Conservation (phyloP, 2,797 vertebrate genomes). For the Microctenopoma stevenorrisi region DNA sequence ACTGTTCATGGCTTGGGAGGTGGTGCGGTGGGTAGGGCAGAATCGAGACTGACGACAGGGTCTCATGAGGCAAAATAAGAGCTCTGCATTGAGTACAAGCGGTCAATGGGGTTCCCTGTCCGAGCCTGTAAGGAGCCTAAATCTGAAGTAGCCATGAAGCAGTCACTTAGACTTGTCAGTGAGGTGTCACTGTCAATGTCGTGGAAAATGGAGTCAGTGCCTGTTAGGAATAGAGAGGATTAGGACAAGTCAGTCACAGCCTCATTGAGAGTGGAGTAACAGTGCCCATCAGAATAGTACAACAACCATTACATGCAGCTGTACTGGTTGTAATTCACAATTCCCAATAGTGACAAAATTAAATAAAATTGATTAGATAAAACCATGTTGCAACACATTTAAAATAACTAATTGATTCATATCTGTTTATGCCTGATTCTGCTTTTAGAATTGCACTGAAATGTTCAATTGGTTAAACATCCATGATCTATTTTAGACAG, state of each 20-base stretch:
- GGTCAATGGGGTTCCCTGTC: slow-evolving; percentile 92
- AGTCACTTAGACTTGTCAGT: slow-evolving; percentile 94
- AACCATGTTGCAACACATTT: too few relatives aligned
- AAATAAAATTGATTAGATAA: too few relatives aligned
- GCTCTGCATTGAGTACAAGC: slow-evolving; percentile 96
- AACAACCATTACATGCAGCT: too few relatives aligned
- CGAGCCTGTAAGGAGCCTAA: slow-evolving; percentile 87
- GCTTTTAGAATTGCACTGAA: too few relatives aligned
- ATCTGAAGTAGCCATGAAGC: slow-evolving; percentile 88
- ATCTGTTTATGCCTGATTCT: too few relatives aligned
- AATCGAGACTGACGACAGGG: background rate
- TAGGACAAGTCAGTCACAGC: too few relatives aligned
- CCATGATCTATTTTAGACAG: slow-evolving; percentile 50
- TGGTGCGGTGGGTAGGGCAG: background rate
- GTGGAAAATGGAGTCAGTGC: slow-evolving; percentile 91
- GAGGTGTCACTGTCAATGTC: slow-evolving; percentile 95
- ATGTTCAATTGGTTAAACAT: too few relatives aligned
- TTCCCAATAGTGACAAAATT: too few relatives aligned
- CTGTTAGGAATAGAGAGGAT: slow-evolving; percentile 67
- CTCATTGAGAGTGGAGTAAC: too few relatives aligned
- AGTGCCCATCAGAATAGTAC: too few relatives aligned
- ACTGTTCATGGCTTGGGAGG: background rate
- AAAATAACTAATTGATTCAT: too few relatives aligned
- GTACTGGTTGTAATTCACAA: too few relatives aligned
- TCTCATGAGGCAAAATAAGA: slow-evolving; percentile 95